Percentiles rank a stretch among this genome's conserved stretches.
Evolutionary conservation across 2,113 vertebrate species (phyloP).

Genomic region (Narcine bancroftii): DNA sequence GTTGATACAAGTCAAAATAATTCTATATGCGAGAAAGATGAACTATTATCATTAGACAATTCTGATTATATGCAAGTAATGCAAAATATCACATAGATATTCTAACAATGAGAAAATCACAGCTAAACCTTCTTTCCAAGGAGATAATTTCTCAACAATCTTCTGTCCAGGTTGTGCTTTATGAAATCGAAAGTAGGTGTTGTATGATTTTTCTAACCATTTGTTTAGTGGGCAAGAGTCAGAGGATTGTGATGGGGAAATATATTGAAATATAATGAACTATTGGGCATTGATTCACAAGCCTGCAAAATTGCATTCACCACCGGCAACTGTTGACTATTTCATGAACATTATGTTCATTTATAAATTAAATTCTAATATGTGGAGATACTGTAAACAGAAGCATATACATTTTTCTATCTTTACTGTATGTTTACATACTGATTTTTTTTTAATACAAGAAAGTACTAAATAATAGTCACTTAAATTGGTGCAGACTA

Average conservation of each 20-base stretch:
- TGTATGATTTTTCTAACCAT: neutral
- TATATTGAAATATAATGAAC: neutral
- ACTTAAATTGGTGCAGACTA: too few species aligned
- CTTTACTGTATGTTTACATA: neutral
- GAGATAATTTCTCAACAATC: neutral
- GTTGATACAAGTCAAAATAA: slow-evolving; percentile 1
- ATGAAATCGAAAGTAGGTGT: neutral
- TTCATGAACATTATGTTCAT: neutral
- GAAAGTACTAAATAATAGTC: too few species aligned
- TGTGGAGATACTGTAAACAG: neutral
- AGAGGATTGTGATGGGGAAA: neutral
- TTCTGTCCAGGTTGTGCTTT: neutral
- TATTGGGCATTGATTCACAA: neutral
- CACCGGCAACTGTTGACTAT: neutral
- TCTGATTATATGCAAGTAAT: neutral
- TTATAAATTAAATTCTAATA: neutral
- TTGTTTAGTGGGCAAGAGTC: neutral
- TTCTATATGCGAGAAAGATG: neutral
- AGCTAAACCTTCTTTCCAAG: neutral
- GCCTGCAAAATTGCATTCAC: neutral
- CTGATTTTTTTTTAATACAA: neutral
- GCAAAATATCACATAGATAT: neutral
- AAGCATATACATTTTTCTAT: neutral
- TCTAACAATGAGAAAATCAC: neutral
- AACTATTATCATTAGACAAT: neutral